A percentile compares a stretch with the other conserved stretches of the same genome.
Evolutionary conservation across 2,888 invertebrate genomes (phyloP).

Genomic region (Eupithecia subumbrata): DNA sequence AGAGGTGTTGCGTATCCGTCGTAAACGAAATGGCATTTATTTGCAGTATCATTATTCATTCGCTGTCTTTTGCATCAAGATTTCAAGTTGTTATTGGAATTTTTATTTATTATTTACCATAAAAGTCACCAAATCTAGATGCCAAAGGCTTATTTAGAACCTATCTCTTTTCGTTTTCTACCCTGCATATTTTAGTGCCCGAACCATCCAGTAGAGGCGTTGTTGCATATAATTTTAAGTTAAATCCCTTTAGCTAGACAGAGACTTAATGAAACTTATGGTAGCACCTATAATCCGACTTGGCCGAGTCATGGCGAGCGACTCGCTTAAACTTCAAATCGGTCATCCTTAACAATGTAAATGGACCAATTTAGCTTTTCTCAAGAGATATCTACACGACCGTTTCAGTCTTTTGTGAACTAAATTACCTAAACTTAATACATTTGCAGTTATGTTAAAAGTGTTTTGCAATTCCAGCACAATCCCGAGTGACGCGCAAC

Average conservation of each 20-base stretch:
- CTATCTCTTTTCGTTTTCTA: background rate
- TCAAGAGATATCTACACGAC: background rate
- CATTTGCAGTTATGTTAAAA: background rate
- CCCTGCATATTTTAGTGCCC: background rate
- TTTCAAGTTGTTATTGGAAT: background rate
- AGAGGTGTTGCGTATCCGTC: background rate
- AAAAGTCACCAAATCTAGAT: background rate
- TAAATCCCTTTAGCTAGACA: background rate
- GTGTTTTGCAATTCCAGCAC: constrained; percentile 59
- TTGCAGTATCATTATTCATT: constrained; percentile 14
- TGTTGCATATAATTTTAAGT: background rate
- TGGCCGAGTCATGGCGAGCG: background rate
- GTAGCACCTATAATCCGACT: background rate
- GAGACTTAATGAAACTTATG: background rate
- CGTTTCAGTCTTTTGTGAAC: background rate
- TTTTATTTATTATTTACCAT: background rate
- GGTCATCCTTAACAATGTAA: no score
- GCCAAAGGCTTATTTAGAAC: background rate
- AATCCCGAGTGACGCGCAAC: constrained; percentile 78
- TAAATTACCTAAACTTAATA: background rate
- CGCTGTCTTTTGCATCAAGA: constrained; percentile 7
- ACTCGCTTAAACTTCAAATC: background rate
- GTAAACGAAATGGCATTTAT: background rate
- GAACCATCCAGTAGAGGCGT: background rate
- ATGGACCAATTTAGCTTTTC: background rate